Percentiles rank a stretch among this genome's conserved stretches.
Conservation (phyloP, 2,797 vertebrate species). For the Tachyglossus aculeatus region DNA sequence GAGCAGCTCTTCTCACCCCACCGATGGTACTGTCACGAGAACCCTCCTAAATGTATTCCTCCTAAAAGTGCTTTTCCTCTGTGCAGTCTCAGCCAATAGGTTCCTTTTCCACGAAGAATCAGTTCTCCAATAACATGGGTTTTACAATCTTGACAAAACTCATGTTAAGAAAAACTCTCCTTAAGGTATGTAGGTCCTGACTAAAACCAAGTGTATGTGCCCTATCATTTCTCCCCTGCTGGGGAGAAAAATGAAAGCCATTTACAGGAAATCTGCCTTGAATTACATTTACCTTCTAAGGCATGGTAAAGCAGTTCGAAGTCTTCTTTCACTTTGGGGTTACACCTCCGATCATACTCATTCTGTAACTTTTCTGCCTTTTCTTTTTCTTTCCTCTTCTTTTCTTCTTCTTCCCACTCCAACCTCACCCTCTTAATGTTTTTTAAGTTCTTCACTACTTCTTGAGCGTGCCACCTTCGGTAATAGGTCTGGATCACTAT, state of each 20-base stretch:
- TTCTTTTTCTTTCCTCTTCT: constrained; percentile 72
- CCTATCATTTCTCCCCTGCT: too few relatives aligned
- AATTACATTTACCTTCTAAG: constrained; percentile 83
- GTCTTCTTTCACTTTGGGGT: constrained; percentile 86
- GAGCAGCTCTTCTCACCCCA: too few relatives aligned
- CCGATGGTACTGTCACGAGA: too few relatives aligned
- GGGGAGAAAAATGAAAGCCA: not conserved
- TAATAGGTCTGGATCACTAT: constrained; percentile 82
- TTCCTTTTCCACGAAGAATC: too few relatives aligned
- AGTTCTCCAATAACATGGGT: too few relatives aligned
- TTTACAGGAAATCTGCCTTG: constrained; percentile 1
- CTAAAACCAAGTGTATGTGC: too few relatives aligned
- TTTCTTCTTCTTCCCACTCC: constrained; percentile 77
- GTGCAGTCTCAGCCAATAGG: too few relatives aligned
- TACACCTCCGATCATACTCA: constrained; percentile 78
- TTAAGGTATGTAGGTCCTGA: too few relatives aligned
- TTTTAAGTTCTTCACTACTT: constrained; percentile 72
- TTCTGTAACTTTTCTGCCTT: constrained; percentile 77
- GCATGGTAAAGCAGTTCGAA: constrained; percentile 87
- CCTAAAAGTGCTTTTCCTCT: too few relatives aligned
- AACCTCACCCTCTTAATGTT: constrained; percentile 68
- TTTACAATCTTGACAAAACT: too few relatives aligned
- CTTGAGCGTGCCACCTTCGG: constrained; percentile 82
- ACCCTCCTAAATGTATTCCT: too few relatives aligned
- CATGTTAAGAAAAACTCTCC: too few relatives aligned